phyloP scores from a whole-genome alignment of 2,113 vertebrate genomes.

The Pelmatolapia mariae region DNA sequence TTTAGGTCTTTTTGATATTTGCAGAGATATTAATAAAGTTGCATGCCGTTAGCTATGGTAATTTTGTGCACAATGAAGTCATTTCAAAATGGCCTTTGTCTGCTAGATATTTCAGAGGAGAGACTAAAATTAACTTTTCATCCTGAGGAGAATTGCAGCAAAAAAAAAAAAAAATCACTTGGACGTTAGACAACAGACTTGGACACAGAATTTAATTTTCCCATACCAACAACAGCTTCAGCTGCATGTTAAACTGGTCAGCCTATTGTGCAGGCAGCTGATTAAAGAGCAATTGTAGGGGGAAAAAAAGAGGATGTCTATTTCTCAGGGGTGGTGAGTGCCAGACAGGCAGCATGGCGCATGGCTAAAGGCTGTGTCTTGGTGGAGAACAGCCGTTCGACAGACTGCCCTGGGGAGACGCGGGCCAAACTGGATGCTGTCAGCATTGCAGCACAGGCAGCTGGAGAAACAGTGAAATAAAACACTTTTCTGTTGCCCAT shows the following conservation, averaged over 20 bases:
- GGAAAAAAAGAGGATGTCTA: background rate
- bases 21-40: background rate
- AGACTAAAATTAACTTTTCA: background rate
- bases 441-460: slow-evolving; percentile 74
- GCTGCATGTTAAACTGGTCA: slow-evolving; percentile 4
- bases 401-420: slow-evolving; percentile 59
- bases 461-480: slow-evolving; percentile 80
- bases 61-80: background rate
- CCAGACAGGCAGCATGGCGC: slow-evolving; percentile 9
- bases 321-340: slow-evolving; percentile 27
- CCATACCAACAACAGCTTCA: background rate
- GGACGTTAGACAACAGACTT: background rate
- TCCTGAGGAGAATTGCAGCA: background rate
- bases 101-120: background rate
- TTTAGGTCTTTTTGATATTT: slow-evolving; percentile 16
- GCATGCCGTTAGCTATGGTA: background rate
- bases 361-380: background rate
- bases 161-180: background rate
- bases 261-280: slow-evolving; percentile 17
- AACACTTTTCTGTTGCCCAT: slow-evolving; percentile 58
- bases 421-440: slow-evolving; percentile 53
- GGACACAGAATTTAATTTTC: background rate
- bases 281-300: slow-evolving; percentile 38
- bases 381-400: slow-evolving; percentile 13
- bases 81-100: slow-evolving; percentile 1